These are phyloP conservation scores for Branchipolynoe longqiensis DNA, from an alignment of 2,888 invertebrate species.

Conservation along the genomic window DNA sequence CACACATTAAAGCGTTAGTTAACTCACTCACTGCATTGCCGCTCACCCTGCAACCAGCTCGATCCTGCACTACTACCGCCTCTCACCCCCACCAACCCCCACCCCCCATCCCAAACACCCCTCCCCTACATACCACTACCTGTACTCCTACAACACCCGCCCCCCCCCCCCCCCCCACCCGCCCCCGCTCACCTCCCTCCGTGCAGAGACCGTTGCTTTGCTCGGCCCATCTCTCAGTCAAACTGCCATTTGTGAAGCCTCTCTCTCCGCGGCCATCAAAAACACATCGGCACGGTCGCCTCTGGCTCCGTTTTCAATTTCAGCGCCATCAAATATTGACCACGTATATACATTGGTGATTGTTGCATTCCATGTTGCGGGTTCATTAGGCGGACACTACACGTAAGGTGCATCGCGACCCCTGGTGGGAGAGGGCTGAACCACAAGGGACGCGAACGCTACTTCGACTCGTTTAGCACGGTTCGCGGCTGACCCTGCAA, in stretches of 20 bases:
- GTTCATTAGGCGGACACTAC: background rate
- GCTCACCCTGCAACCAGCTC: too few relatives aligned
- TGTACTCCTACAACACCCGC: background rate
- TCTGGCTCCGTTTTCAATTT: conserved; percentile 17
- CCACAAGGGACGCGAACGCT: too few relatives aligned
- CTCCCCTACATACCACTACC: background rate
- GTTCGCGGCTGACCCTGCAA: too few relatives aligned
- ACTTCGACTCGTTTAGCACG: too few relatives aligned
- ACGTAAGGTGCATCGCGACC: too few relatives aligned
- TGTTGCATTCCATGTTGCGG: conserved; percentile 4
- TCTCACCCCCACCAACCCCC: background rate
- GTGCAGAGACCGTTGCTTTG: background rate
- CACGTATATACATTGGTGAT: conserved; percentile 29
- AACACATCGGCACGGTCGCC: conserved; percentile 31
- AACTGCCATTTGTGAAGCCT: conserved; percentile 29
- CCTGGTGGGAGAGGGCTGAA: too few relatives aligned
- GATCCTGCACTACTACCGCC: too few relatives aligned
- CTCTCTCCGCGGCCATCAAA: conserved; percentile 12
- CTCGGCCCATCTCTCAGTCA: background rate
- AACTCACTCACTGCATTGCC: too few relatives aligned
- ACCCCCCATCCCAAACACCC: background rate
- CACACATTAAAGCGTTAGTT: too few relatives aligned
- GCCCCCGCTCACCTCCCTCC: background rate
- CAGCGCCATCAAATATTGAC: conserved; percentile 19
- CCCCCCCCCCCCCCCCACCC: background rate